Percentiles rank a stretch among this genome's conserved stretches.
phyloP scores from a whole-genome alignment of 2,888 invertebrate species.

The Aethes cnicana region DNA sequence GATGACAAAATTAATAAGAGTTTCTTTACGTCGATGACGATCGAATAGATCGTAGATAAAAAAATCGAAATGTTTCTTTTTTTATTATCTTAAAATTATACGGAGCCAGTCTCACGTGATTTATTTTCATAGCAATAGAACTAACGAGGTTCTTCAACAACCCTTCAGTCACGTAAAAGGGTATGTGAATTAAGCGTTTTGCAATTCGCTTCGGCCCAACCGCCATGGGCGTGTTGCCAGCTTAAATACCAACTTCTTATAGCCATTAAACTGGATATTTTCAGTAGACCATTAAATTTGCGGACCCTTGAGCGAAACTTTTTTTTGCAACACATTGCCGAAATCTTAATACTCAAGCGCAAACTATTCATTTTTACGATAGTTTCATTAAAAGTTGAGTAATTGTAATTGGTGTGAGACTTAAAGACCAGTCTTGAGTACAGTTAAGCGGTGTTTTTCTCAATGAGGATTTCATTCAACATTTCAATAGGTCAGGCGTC shows the following conservation, averaged over 20 bases:
- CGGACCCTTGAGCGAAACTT: slow-evolving; percentile 11
- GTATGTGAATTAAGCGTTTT: slow-evolving; percentile 1
- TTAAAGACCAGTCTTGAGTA: slow-evolving; percentile 3
- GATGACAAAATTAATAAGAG: too few species aligned
- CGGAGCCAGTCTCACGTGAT: too few species aligned
- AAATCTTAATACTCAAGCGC: slow-evolving; percentile 13
- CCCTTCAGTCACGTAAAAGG: slow-evolving; percentile 10
- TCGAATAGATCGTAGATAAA: too few species aligned
- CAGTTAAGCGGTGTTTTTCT: too few species aligned
- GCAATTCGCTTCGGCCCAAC: slow-evolving; percentile 7
- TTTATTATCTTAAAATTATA: too few species aligned
- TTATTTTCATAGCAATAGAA: too few species aligned
- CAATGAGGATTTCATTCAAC: too few species aligned
- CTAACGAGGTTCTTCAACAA: neutral
- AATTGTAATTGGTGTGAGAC: slow-evolving; percentile 25
- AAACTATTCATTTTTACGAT: slow-evolving; percentile 28
- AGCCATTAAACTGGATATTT: slow-evolving; percentile 5
- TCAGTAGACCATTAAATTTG: slow-evolving; percentile 1
- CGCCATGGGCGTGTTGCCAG: slow-evolving; percentile 6
- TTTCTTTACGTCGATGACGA: too few species aligned
- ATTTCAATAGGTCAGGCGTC: too few species aligned
- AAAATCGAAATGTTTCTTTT: too few species aligned
- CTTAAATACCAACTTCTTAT: slow-evolving; percentile 14
- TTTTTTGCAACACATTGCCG: slow-evolving; percentile 22
- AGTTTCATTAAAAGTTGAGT: slow-evolving; percentile 27